Evolutionary conservation across 2,888 invertebrate genomes (phyloP).

Genomic region (Stegana nigrithorax): DNA sequence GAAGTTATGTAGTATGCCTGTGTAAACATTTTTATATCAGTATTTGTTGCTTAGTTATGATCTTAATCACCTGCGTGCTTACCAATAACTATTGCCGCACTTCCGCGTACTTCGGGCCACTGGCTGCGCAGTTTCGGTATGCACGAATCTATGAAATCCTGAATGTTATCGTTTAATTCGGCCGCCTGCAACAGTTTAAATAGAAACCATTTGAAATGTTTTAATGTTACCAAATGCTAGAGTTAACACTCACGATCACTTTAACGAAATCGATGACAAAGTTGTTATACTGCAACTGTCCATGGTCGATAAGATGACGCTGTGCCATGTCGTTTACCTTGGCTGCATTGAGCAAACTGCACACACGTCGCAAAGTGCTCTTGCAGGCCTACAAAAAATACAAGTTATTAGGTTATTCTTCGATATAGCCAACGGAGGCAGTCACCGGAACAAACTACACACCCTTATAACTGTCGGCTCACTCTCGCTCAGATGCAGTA

Average conservation of each 20-base stretch:
- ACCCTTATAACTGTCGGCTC: constrained; percentile 80
- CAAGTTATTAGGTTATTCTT: not conserved
- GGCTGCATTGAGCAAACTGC: constrained; percentile 77
- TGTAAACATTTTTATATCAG: constrained; percentile 31
- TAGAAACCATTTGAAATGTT: not conserved
- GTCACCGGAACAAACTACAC: constrained; percentile 33
- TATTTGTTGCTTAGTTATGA: no score
- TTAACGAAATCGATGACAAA: constrained; percentile 80
- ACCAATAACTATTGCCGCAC: constrained; percentile 68
- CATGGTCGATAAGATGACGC: constrained; percentile 81
- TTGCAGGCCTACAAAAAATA: constrained; percentile 77
- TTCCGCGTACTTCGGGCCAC: constrained; percentile 68
- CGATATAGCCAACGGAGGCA: not conserved
- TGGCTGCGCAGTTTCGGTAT: constrained; percentile 68
- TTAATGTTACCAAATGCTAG: not conserved
- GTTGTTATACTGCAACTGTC: constrained; percentile 78
- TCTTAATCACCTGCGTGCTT: no score
- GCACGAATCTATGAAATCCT: constrained; percentile 68
- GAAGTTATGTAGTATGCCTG: constrained; percentile 65
- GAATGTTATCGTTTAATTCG: constrained; percentile 64
- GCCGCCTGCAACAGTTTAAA: constrained; percentile 49
- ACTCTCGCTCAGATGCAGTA: constrained; percentile 86
- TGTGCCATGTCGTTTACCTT: constrained; percentile 81
- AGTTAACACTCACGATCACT: constrained; percentile 62
- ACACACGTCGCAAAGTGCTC: constrained; percentile 79